Evolutionary conservation across 2,888 invertebrate species (phyloP).

Genomic region (Apamea monoglypha): DNA sequence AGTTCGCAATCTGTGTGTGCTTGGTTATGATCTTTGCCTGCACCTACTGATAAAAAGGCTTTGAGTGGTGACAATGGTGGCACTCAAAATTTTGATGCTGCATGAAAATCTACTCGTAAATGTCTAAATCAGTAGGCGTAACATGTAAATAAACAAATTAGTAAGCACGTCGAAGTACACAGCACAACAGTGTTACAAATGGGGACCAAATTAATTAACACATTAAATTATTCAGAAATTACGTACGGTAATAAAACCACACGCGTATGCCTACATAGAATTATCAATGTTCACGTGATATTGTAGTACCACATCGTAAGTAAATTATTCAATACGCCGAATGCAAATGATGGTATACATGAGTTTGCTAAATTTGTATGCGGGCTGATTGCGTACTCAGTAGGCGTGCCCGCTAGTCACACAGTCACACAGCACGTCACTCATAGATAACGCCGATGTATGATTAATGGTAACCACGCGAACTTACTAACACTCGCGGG

Average conservation of each 20-base stretch:
- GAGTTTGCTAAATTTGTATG: constrained; percentile 71
- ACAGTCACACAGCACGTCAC: constrained; percentile 55
- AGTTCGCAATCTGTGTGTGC: constrained; percentile 27
- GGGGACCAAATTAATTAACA: constrained; percentile 8
- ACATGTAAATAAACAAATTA: constrained; percentile 3
- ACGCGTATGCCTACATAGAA: constrained; percentile 14
- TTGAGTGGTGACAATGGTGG: constrained; percentile 15
- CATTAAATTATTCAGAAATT: constrained; percentile 22
- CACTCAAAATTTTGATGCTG: neutral
- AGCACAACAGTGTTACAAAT: neutral
- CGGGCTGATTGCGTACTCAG: constrained; percentile 68
- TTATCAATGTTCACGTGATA: constrained; percentile 35
- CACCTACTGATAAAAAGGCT: constrained; percentile 38
- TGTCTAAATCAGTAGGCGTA: constrained; percentile 2
- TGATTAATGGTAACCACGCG: constrained; percentile 82
- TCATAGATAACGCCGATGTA: constrained; percentile 80
- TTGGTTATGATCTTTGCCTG: constrained; percentile 29
- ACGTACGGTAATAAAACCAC: constrained; percentile 22
- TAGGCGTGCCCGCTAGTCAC: constrained; percentile 65
- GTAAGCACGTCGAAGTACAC: neutral
- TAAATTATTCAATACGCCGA: constrained; percentile 56
- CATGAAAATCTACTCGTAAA: constrained; percentile 3
- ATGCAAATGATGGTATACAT: constrained; percentile 65
- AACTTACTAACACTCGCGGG: constrained; percentile 76
- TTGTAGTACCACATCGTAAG: constrained; percentile 45